phyloP scores from a whole-genome alignment of 35 echinoderm and acorn worm genomes.

The Apostichopus japonicus region DNA sequence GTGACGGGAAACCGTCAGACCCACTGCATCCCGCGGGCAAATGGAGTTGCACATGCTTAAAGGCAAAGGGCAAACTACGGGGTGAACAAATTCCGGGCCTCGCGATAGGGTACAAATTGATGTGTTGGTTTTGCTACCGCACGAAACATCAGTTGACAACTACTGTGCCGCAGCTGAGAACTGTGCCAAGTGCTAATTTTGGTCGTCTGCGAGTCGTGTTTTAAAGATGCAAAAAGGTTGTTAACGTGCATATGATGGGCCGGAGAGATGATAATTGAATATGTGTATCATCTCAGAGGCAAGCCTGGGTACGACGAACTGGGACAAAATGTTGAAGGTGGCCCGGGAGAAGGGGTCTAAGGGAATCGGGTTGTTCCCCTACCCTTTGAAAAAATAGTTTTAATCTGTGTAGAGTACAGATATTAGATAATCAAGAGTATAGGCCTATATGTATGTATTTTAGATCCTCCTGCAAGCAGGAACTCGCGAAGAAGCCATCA shows the following conservation, averaged over 20 bases:
- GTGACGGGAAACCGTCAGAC: constrained; percentile 38
- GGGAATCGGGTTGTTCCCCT: too few species aligned
- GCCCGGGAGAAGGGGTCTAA: too few species aligned
- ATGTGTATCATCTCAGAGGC: too few species aligned
- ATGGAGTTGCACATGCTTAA: constrained; percentile 17
- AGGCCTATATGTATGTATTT: too few species aligned
- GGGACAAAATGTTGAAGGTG: too few species aligned
- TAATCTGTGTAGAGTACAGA: too few species aligned
- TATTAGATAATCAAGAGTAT: not conserved
- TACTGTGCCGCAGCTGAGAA: not conserved
- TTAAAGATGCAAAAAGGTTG: too few species aligned
- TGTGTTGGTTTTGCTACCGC: constrained; percentile 50
- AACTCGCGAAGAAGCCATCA: too few species aligned
- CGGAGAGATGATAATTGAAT: not conserved
- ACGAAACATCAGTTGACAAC: not conserved
- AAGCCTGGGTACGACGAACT: too few species aligned
- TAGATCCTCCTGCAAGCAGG: too few species aligned
- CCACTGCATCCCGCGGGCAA: constrained; percentile 52
- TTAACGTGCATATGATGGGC: not conserved
- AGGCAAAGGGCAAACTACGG: constrained; percentile 33
- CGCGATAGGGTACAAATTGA: constrained; percentile 52
- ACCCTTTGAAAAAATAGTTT: too few species aligned
- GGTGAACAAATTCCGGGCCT: constrained; percentile 42
- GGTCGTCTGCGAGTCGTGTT: not conserved
- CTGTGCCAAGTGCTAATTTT: constrained; percentile 38